A percentile compares a stretch with the other conserved stretches of the same genome.
Evolutionary conservation across 2,113 vertebrate species (phyloP).

Genomic region (Tragelaphus strepsiceros): DNA sequence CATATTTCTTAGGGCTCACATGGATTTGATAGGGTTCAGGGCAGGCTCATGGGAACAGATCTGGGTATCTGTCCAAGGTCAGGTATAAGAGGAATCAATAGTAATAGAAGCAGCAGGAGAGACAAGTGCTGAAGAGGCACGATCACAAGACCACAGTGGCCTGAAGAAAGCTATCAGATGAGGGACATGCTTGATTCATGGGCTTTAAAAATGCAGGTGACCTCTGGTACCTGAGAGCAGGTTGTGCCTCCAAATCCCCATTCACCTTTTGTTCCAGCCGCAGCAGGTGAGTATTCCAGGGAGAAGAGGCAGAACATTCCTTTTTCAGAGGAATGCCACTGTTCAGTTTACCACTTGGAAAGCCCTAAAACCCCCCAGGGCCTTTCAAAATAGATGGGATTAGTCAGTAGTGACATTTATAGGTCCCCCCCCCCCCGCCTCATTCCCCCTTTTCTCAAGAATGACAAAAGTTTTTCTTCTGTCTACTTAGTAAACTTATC

Average conservation of each 20-base stretch:
- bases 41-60: neutral
- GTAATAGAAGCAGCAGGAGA: neutral
- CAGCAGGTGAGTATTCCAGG: neutral
- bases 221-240: neutral
- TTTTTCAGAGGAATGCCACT: constrained; percentile 20
- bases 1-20: neutral
- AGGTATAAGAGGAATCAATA: neutral
- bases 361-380: constrained; percentile 51
- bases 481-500: constrained; percentile 50
- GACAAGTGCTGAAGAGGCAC: neutral
- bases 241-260: neutral
- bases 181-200: neutral
- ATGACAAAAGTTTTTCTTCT: constrained; percentile 65
- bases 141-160: neutral
- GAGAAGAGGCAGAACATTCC: neutral
- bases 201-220: neutral
- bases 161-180: neutral
- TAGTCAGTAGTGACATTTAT: constrained; percentile 67
- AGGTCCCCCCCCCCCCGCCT: neutral
- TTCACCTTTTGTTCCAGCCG: neutral
- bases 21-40: neutral
- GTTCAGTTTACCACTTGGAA: constrained; percentile 36
- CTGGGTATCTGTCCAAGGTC: neutral
- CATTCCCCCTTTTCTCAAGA: constrained; percentile 40
- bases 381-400: constrained; percentile 48